Percentiles rank a stretch among this genome's conserved stretches.
phyloP scores from a whole-genome alignment of 2,797 vertebrate species.

The Hipposideros larvatus region DNA sequence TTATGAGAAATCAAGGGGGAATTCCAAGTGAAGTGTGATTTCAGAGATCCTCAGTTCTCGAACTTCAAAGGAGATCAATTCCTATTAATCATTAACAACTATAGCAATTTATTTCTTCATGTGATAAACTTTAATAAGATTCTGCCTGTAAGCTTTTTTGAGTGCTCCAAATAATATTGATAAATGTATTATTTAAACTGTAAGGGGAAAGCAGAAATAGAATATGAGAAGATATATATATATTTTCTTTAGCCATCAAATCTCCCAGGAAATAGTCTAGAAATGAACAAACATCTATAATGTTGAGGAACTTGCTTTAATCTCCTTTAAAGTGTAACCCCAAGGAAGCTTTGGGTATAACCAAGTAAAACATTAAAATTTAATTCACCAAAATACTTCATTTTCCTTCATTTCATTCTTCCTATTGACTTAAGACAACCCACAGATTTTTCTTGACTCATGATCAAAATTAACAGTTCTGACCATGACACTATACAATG shows the following conservation, averaged over 20 bases:
- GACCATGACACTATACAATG: background rate
- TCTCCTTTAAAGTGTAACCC: conserved; percentile 36
- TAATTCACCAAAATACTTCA: background rate
- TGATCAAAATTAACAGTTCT: background rate
- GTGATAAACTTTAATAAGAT: conserved; percentile 54
- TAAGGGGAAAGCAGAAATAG: conserved; percentile 25
- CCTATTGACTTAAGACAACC: conserved; percentile 10
- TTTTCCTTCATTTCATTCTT: conserved; percentile 20
- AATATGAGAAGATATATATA: conserved; percentile 17
- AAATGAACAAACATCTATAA: background rate
- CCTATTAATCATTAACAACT: conserved; percentile 48
- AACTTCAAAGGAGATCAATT: conserved; percentile 38
- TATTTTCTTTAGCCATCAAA: background rate
- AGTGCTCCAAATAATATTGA: conserved; percentile 11
- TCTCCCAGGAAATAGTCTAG: background rate
- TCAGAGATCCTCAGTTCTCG: background rate
- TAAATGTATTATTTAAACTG: conserved; percentile 51
- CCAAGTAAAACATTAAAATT: conserved; percentile 55
- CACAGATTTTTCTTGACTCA: conserved; percentile 6
- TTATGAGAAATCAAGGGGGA: background rate
- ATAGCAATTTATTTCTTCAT: conserved; percentile 61
- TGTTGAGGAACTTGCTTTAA: background rate
- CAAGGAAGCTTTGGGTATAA: background rate
- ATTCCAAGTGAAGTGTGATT: conserved; percentile 21
- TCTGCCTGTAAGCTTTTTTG: conserved; percentile 15